Base-by-base conservation (phyloP, 2,113 vertebrate genomes). In the Hyperoodon ampullatus region DNA sequence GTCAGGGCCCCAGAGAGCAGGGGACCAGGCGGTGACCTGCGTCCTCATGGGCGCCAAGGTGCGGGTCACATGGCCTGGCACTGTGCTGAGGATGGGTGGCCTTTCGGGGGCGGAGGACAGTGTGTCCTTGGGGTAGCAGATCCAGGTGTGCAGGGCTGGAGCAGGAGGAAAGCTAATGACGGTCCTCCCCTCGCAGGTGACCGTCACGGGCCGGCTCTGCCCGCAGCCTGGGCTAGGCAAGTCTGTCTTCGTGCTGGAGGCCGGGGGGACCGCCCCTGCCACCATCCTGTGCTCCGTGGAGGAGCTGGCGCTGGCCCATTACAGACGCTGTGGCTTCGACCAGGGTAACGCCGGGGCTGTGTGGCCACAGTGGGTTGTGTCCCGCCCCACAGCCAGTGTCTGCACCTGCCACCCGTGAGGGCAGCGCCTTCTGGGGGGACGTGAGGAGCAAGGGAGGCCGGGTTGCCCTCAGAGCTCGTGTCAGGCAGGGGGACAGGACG, bases 251-350 rank as follows among this genome's bases (percentile, higher is more conserved):
- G 97, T 99, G 44, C 70, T 99, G 98, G 99, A 99, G 89, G 77
- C 93, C 16, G 96, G 93, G 0, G 96, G 98, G 33, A 63, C 91
- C 9, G 6, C 89, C 63, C 97, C 96, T 0, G 93, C 98, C 80
- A 99, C 99, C 2, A 97, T 99, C 50, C 99, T 99, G 97, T 99
- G 99, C 97, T 99, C 99, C 0, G 99, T 99, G 80, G 99, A 99
- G 96, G 99, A 99, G 75, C 98, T 99, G 96, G 99, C 99, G 0
- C 97, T 99, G 96, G 99, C 98, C 11, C 98, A 99, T 98, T 99
- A 99, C 96, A 98, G 97, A 63, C 98, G 98, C 35, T 97, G 98
- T 6, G 99, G 99, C 84, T 99, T 99, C 87, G 99, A 99, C 98
- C 99, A 99, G 98, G 99, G 99, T 99, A 98, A 98, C 13, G 1